Evolutionary conservation across 2,888 invertebrate species (phyloP).

Genomic region (Tiphia femorata): DNA sequence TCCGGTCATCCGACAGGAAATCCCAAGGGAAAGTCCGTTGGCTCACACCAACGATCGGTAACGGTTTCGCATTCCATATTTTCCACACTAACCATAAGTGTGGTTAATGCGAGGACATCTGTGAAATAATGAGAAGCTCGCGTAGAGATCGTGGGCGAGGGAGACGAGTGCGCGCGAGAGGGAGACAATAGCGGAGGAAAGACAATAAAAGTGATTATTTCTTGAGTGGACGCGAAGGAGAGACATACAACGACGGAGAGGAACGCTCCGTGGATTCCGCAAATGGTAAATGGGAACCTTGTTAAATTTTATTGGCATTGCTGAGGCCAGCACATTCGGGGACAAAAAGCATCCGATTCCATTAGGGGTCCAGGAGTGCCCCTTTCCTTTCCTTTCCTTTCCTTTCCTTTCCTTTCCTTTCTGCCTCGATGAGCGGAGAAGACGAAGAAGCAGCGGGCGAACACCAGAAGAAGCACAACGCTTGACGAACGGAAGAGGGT

Average conservation of each 20-base stretch:
- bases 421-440: conserved; percentile 25
- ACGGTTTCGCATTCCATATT: too few relatives aligned
- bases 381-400: conserved; percentile 21
- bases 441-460: conserved; percentile 30
- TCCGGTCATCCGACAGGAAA: too few relatives aligned
- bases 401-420: conserved; percentile 23
- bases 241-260: conserved; percentile 16
- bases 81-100: too few relatives aligned
- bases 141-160: background rate
- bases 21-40: too few relatives aligned
- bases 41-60: too few relatives aligned
- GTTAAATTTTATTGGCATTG: conserved; percentile 62
- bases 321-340: conserved; percentile 47
- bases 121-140: too few relatives aligned
- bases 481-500: conserved; percentile 35
- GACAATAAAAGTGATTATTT: conserved; percentile 45
- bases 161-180: conserved; percentile 10
- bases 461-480: conserved; percentile 34
- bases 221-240: conserved; percentile 28
- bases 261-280: conserved; percentile 47
- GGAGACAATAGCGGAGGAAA: conserved; percentile 23
- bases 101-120: too few relatives aligned
- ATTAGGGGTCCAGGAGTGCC: conserved; percentile 39
- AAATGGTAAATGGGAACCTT: conserved; percentile 61
- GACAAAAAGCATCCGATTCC: conserved; percentile 52